Percentiles rank a stretch among this genome's conserved stretches.
These are phyloP conservation scores for Eulemur rufifrons DNA, from an alignment of 2,113 vertebrate species.

Conservation along the genomic window DNA sequence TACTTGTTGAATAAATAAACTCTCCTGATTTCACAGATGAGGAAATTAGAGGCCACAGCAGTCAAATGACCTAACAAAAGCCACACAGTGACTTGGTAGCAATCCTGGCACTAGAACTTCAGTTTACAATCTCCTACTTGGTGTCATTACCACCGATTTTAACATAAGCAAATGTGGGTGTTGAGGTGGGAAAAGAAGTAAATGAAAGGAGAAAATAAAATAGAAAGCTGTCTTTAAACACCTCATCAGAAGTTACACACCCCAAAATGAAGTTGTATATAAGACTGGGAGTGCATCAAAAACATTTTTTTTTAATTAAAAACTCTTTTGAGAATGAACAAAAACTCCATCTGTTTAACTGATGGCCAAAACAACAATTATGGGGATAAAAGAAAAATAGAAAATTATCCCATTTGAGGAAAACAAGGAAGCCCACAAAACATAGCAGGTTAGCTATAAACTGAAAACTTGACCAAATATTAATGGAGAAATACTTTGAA, in stretches of 20 bases:
- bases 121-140: neutral
- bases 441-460: slow-evolving; percentile 44
- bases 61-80: neutral
- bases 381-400: neutral
- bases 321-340: slow-evolving; percentile 41
- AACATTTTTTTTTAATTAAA: neutral
- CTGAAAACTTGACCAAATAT: slow-evolving; percentile 53
- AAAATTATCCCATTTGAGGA: slow-evolving; percentile 57
- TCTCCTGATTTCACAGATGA: neutral
- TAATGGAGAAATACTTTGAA: slow-evolving; percentile 57
- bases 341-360: neutral
- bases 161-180: neutral
- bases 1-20: slow-evolving; percentile 16
- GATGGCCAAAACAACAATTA: slow-evolving; percentile 3
- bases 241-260: neutral
- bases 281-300: neutral
- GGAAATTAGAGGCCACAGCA: neutral
- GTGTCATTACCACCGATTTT: neutral
- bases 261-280: slow-evolving; percentile 16
- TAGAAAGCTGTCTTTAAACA: slow-evolving; percentile 23
- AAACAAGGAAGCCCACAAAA: slow-evolving; percentile 38
- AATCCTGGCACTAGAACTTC: neutral
- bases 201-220: slow-evolving; percentile 34
- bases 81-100: neutral
- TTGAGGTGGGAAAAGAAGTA: neutral